phyloP scores from a whole-genome alignment of 2,888 invertebrate species.

The Tiliacea citrago region DNA sequence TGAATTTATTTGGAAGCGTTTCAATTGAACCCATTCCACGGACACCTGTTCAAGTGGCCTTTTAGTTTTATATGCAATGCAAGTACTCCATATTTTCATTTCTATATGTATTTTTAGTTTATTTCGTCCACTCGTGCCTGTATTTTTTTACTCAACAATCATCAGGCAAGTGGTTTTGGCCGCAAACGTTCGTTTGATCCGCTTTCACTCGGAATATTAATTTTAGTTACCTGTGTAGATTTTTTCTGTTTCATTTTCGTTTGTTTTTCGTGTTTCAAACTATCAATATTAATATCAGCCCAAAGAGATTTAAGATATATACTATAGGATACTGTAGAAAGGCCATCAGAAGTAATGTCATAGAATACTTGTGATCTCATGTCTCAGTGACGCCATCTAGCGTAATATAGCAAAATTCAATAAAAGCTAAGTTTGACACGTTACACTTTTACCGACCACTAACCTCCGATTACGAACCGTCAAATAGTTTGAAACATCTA shows the following conservation, averaged over 20 bases:
- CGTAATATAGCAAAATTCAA: too few species aligned
- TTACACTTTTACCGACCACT: too few species aligned
- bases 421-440: too few species aligned
- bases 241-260: neutral
- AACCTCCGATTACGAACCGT: too few species aligned
- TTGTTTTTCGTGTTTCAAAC: neutral
- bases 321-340: too few species aligned
- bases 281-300: too few species aligned
- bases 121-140: neutral
- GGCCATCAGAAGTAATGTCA: too few species aligned
- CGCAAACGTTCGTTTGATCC: neutral
- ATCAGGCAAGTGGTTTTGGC: slow-evolving; percentile 28
- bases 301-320: too few species aligned
- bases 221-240: neutral
- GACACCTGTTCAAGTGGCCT: slow-evolving; percentile 50
- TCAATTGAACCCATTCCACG: slow-evolving; percentile 38
- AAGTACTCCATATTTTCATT: slow-evolving; percentile 41
- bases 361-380: too few species aligned
- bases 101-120: slow-evolving; percentile 19
- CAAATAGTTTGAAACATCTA: too few species aligned
- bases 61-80: slow-evolving; percentile 36
- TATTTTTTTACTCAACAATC: slow-evolving; percentile 21
- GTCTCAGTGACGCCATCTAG: too few species aligned
- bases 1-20: slow-evolving; percentile 52
- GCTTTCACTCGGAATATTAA: slow-evolving; percentile 10